These are phyloP conservation scores for Entomobrya proxima DNA, from an alignment of 2,888 invertebrate species.

Conservation along the genomic window DNA sequence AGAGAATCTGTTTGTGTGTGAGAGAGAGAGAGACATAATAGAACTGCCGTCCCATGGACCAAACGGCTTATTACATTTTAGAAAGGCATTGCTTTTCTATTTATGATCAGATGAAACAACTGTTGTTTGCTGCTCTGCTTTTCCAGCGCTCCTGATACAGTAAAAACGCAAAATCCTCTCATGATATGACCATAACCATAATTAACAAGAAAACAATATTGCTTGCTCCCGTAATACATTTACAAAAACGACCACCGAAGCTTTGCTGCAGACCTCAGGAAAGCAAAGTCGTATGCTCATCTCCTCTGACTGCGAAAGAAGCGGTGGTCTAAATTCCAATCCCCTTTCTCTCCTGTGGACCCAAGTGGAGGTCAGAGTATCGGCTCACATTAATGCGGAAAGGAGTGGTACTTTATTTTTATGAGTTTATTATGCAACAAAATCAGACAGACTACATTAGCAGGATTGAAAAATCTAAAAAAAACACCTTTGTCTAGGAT, in stretches of 20 bases:
- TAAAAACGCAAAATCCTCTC: constrained; percentile 30
- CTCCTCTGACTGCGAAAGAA: background rate
- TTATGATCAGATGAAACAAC: constrained; percentile 31
- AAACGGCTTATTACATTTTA: constrained; percentile 6
- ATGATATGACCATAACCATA: constrained; percentile 45
- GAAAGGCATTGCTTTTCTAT: constrained; percentile 1
- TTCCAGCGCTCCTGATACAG: background rate
- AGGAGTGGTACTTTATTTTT: constrained; percentile 33
- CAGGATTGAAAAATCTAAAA: constrained; percentile 15
- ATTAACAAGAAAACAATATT: constrained; percentile 51
- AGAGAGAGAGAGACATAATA: background rate
- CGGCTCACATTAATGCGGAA: constrained; percentile 8
- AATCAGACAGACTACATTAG: constrained; percentile 52
- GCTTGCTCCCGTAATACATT: constrained; percentile 1
- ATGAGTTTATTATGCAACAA: constrained; percentile 58
- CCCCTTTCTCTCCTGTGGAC: background rate
- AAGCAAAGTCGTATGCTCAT: background rate
- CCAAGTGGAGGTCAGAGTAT: constrained; percentile 9
- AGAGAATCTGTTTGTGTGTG: background rate
- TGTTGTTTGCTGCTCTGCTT: constrained; percentile 8
- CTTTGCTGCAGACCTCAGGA: too few species aligned
- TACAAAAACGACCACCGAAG: background rate
- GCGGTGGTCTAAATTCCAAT: background rate
- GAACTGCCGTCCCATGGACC: background rate
- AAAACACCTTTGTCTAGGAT: background rate